Conservation (phyloP, 2,888 invertebrate species). For the Pinctada fucata region DNA sequence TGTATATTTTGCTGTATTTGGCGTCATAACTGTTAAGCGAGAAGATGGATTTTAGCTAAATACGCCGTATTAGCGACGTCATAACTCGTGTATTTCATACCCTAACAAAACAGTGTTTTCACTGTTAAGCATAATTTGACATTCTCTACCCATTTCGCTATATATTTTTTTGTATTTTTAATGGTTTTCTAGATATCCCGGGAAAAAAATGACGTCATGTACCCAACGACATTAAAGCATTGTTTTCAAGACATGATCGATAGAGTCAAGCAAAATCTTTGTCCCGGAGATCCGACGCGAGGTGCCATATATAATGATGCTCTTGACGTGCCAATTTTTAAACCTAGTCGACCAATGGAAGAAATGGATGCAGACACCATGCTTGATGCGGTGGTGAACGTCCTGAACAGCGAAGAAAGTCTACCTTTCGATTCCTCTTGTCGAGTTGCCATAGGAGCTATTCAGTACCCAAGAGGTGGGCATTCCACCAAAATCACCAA, state of each 20-base stretch:
- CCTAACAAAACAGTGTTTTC: not conserved
- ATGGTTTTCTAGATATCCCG: no score
- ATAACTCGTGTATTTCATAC: no score
- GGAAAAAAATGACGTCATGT: no score
- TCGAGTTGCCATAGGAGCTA: conserved; percentile 3
- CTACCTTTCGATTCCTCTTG: conserved; percentile 12
- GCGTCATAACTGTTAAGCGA: no score
- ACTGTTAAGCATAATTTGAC: not conserved
- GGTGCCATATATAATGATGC: not conserved
- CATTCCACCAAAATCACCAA: not conserved
- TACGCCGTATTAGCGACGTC: no score
- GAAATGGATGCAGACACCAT: conserved; percentile 1
- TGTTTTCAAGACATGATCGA: not conserved
- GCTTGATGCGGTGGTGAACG: not conserved
- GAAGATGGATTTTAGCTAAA: no score
- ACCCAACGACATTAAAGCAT: not conserved
- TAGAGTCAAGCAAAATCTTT: not conserved
- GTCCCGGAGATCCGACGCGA: no score
- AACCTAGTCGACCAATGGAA: conserved; percentile 2
- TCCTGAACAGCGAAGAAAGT: conserved; percentile 2
- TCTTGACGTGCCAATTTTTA: conserved; percentile 4
- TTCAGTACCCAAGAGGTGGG: conserved; percentile 1
- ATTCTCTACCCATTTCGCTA: no score
- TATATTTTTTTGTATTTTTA: no score
- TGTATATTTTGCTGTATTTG: no score